A percentile compares a stretch with the other conserved stretches of the same genome.
These are phyloP conservation scores for Drosophila obscura DNA, from an alignment of 1,140 invertebrate species.

Conservation along the genomic window DNA sequence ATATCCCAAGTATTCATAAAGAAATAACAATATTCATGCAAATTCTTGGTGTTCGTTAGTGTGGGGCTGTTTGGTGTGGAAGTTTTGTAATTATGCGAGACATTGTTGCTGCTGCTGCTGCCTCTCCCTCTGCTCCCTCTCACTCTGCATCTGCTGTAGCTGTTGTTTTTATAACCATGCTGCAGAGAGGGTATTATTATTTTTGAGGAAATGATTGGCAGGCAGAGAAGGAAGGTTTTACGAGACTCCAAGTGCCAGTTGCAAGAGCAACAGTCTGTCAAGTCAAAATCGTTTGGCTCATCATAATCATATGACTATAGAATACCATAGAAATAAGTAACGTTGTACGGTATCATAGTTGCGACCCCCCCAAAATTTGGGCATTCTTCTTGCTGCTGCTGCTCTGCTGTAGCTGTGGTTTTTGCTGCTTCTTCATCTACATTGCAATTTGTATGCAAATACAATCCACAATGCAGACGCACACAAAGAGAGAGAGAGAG, in stretches of 20 bases:
- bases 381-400: conserved; percentile 29
- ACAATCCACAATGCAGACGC: conserved; percentile 69
- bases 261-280: too few species aligned
- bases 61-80: conserved; percentile 17
- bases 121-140: conserved; percentile 57
- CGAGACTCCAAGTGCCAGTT: too few species aligned
- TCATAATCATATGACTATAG: too few species aligned
- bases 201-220: too few species aligned
- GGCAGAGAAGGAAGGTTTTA: too few species aligned
- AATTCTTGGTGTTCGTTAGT: conserved; percentile 38
- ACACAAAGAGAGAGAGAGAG: conserved; percentile 17
- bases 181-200: background rate
- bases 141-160: conserved; percentile 49
- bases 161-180: conserved; percentile 15
- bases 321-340: too few species aligned
- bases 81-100: conserved; percentile 71
- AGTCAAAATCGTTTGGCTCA: too few species aligned
- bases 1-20: conserved; percentile 1
- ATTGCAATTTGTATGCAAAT: conserved; percentile 82
- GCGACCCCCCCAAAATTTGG: too few species aligned
- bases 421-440: conserved; percentile 66
- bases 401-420: conserved; percentile 25
- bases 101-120: conserved; percentile 43
- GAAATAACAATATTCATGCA: conserved; percentile 18
- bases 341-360: too few species aligned